Base-by-base conservation (phyloP, 2,113 vertebrate genomes). In the Cyprinodon variegatus region DNA sequence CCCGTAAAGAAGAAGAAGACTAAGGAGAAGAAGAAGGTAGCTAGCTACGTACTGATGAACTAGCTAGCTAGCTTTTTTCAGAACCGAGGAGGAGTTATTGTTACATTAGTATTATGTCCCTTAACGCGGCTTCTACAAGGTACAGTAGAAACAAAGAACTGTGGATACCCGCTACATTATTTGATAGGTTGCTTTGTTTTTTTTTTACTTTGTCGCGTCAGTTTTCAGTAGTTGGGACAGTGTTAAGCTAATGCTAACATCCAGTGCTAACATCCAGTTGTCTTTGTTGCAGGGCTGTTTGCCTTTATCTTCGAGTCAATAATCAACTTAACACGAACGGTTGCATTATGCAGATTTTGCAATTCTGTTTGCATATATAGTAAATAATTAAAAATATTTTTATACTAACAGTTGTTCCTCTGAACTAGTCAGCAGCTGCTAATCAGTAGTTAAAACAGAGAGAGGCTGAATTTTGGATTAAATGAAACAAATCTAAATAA, bases 251-350 rank as follows among this genome's bases (percentile, higher is more conserved):
- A 86, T 68, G 83, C 74, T 85, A 82, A 76, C 61, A 29, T 29
- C 76, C 80, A 83, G 85, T 68, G 83, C 74, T 85, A 82, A 76
- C 61, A n/a, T 3, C 45, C 4, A 50, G 1, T 29, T 59, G 60
- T 4, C 53, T 61, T 61, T 67, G 75, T 86, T 61, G 63, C 68
- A 39, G 8, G 29, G 1, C 50, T n/a, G 15, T 15, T 53, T 53
- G 17, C 48, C 6, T 53, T 15, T 48, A 15, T 4, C 3, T 4
- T 48, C 29, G 29, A 29, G 29, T 29, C 1, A 29, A 29, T 29
- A 29, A 29, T 29, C 1, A 29, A 29, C 29, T 29, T 29, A 29
- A 29, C 29, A 29, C 29, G 29, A 1, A 29, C 29, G 1, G 29
- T 29, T 29, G 29, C 29, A 29, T 29, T 29, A 29, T 29, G 29